These are phyloP conservation scores for Archaeoteleia sp. DNA, from an alignment of 2,888 invertebrate species.

Conservation along the genomic window DNA sequence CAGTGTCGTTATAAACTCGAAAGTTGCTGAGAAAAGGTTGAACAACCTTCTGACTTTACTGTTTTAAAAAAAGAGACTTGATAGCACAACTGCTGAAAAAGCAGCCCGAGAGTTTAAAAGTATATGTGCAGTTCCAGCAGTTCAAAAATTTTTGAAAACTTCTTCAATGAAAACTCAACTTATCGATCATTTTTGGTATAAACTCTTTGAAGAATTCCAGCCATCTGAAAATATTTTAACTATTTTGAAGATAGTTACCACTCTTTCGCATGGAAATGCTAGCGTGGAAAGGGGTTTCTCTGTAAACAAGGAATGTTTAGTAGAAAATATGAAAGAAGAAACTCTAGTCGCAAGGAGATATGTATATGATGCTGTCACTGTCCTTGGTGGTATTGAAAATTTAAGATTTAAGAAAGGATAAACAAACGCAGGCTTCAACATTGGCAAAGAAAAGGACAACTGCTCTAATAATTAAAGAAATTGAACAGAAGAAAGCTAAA, in stretches of 20 bases:
- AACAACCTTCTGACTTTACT: slow-evolving; percentile 14
- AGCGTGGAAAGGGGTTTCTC: slow-evolving; percentile 57
- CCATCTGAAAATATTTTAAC: slow-evolving; percentile 26
- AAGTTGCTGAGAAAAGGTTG: slow-evolving; percentile 17
- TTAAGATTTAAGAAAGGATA: slow-evolving; percentile 39
- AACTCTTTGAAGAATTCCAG: slow-evolving; percentile 11
- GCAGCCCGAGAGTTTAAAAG: slow-evolving; percentile 17
- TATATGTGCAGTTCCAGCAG: slow-evolving; percentile 11
- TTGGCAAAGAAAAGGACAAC: slow-evolving; percentile 1
- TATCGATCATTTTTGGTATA: slow-evolving; percentile 33
- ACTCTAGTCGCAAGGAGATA: slow-evolving; percentile 43
- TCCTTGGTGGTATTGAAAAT: slow-evolving; percentile 39
- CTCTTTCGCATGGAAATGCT: slow-evolving; percentile 56
- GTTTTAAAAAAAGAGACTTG: slow-evolving; percentile 19
- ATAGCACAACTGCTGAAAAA: slow-evolving; percentile 17
- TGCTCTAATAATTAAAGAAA: slow-evolving; percentile 6
- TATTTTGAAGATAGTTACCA: slow-evolving; percentile 42
- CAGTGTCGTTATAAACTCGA: slow-evolving; percentile 5
- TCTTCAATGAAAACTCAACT: slow-evolving; percentile 19
- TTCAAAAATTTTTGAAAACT: slow-evolving; percentile 6
- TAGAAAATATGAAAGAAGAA: slow-evolving; percentile 50
- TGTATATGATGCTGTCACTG: slow-evolving; percentile 43
- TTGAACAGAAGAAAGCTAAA: slow-evolving; percentile 3
- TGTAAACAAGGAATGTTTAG: slow-evolving; percentile 50
- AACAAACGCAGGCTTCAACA: not conserved